Evolutionary conservation across 1,140 invertebrate species (phyloP).

Genomic region (Lepidurus couesii): DNA sequence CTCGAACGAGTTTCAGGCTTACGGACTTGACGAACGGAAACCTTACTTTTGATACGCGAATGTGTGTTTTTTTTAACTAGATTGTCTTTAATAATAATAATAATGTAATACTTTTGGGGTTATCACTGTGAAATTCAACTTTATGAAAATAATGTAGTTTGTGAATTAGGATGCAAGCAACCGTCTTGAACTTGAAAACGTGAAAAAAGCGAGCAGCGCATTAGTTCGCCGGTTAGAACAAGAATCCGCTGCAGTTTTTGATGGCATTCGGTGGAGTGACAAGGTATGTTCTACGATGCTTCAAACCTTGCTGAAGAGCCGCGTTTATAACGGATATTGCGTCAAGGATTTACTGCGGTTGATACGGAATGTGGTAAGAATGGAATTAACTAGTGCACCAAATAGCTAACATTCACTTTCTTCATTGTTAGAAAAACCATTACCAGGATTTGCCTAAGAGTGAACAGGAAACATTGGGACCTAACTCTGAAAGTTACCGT

Average conservation of each 20-base stretch:
- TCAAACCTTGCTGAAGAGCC: conserved; percentile 80
- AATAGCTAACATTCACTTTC: conserved; percentile 28
- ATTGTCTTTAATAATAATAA: too few species aligned
- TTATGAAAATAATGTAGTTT: conserved; percentile 30
- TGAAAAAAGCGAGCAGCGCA: conserved; percentile 49
- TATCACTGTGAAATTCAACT: background rate
- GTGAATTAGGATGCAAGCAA: conserved; percentile 84
- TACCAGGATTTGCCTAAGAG: conserved; percentile 81
- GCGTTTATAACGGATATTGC: conserved; percentile 63
- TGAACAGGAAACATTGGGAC: conserved; percentile 74
- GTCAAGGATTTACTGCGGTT: conserved; percentile 81
- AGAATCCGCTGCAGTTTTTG: conserved; percentile 61
- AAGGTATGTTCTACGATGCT: conserved; percentile 80
- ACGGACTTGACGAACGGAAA: too few species aligned
- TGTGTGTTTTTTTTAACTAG: too few species aligned
- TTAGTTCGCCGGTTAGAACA: conserved; percentile 64
- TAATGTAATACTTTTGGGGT: background rate
- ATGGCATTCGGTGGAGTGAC: conserved; percentile 73
- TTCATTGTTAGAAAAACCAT: conserved; percentile 78
- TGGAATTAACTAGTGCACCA: background rate
- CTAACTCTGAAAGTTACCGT: conserved; percentile 81
- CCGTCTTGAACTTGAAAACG: conserved; percentile 76
- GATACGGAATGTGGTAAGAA: conserved; percentile 82
- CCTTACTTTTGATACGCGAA: too few species aligned
- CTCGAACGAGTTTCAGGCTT: too few species aligned